A percentile compares a stretch with the other conserved stretches of the same genome.
phyloP scores from a whole-genome alignment of 2,113 vertebrate species.

The Oophaga pumilio region DNA sequence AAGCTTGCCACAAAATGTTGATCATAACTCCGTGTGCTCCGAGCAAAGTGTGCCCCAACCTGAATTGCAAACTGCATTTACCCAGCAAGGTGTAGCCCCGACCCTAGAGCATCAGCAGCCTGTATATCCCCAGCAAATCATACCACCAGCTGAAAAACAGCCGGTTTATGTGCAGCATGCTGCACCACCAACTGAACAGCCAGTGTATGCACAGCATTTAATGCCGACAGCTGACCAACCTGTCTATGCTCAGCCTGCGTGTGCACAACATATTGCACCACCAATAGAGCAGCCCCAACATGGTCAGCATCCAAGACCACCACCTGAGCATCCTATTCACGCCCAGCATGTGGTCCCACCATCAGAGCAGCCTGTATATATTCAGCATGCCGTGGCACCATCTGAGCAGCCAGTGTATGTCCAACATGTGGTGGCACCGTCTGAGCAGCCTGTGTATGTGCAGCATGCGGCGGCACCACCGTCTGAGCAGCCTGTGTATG shows the following conservation, averaged over 20 bases:
- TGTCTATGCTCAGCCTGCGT: neutral
- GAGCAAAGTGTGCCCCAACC: neutral
- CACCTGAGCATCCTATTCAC: neutral
- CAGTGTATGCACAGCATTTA: neutral
- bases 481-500: neutral
- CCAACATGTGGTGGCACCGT: neutral
- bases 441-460: neutral
- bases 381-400: neutral
- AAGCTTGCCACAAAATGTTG: neutral
- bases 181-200: neutral
- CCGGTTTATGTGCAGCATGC: neutral
- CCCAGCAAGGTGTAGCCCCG: neutral
- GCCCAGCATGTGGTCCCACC: neutral
- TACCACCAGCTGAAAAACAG: neutral
- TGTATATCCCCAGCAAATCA: neutral
- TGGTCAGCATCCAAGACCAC: neutral
- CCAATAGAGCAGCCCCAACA: neutral
- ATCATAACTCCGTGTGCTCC: neutral
- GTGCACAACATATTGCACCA: neutral
- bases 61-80: neutral
- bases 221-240: neutral
- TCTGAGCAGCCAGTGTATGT: neutral
- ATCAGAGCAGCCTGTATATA: neutral
- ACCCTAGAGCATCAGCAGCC: neutral
- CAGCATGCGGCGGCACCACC: neutral